Conservation (phyloP, 2,888 invertebrate genomes). For the Diarsia dahlii region DNA sequence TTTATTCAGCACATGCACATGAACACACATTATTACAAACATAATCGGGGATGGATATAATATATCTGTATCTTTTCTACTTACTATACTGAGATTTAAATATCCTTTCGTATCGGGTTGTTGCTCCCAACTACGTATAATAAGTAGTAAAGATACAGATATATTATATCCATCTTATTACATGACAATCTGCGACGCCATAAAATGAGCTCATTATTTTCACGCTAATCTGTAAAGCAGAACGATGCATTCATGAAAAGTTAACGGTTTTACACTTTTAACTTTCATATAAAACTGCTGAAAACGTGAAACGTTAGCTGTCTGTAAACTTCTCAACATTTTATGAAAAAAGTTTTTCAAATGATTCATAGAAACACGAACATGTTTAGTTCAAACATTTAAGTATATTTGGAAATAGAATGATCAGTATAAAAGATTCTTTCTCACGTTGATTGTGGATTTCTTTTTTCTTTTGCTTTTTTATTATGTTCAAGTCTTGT, state of each 20-base stretch:
- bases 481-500: not conserved
- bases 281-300: slow-evolving; percentile 8
- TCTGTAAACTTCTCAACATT: slow-evolving; percentile 23
- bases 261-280: slow-evolving; percentile 9
- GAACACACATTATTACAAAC: too few species aligned
- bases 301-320: slow-evolving; percentile 13
- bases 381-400: not conserved
- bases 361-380: not conserved
- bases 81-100: too few species aligned
- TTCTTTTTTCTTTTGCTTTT: not conserved
- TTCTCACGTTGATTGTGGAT: not conserved
- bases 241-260: not conserved
- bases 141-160: not conserved
- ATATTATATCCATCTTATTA: not conserved
- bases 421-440: not conserved
- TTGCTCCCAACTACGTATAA: not conserved
- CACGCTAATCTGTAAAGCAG: slow-evolving; percentile 11
- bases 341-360: slow-evolving; percentile 36
- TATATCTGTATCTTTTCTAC: too few species aligned
- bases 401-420: not conserved
- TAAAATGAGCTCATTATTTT: not conserved
- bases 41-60: too few species aligned
- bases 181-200: not conserved
- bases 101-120: too few species aligned
- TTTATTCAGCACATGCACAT: not conserved